Conservation (phyloP, 2,113 vertebrate genomes). For the Desmodus rotundus region DNA sequence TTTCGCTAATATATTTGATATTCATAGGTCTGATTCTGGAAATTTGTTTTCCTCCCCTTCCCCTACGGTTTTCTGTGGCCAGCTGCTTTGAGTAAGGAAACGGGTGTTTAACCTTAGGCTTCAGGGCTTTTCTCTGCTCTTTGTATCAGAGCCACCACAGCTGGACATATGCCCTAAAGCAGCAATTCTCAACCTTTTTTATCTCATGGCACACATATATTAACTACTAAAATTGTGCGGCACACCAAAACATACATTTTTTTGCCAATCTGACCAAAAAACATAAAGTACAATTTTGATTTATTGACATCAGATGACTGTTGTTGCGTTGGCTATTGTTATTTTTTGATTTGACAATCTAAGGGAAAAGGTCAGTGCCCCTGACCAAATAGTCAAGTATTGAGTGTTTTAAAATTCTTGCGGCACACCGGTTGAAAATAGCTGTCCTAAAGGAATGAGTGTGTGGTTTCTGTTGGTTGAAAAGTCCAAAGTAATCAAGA, state of each 20-base stretch:
- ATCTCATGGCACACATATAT: background rate
- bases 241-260: background rate
- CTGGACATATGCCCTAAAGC: background rate
- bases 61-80: background rate
- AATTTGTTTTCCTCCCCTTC: background rate
- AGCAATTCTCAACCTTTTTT: too few relatives aligned
- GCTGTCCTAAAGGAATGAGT: background rate
- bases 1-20: background rate
- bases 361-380: background rate
- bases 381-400: background rate
- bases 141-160: background rate
- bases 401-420: background rate
- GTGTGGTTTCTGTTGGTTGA: background rate
- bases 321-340: background rate
- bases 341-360: background rate
- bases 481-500: background rate
- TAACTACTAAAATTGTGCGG: background rate
- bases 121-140: background rate
- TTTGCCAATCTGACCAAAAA: background rate
- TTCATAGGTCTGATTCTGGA: background rate
- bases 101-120: background rate
- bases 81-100: background rate
- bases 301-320: background rate
- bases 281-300: background rate
- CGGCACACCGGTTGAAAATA: background rate